Evolutionary conservation across 2,113 vertebrate species (phyloP).

Genomic region (Pionites leucogaster): DNA sequence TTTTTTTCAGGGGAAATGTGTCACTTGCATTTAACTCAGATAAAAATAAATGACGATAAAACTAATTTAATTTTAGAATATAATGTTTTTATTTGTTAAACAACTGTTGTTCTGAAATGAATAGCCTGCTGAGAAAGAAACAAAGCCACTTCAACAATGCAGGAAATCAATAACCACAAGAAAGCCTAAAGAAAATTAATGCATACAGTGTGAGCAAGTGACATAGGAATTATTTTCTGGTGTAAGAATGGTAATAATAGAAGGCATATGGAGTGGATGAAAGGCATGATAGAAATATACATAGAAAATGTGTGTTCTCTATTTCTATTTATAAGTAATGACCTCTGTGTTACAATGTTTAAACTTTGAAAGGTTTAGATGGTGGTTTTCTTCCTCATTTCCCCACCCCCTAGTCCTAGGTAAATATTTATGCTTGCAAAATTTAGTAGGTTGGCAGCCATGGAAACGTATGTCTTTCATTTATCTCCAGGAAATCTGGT

Average conservation of each 20-base stretch:
- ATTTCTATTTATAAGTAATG: conserved; percentile 57
- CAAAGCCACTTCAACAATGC: conserved; percentile 52
- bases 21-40: conserved; percentile 25
- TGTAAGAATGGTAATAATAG: conserved; percentile 46
- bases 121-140: conserved; percentile 41
- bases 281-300: background rate
- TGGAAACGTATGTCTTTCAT: conserved; percentile 44
- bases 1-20: background rate
- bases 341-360: conserved; percentile 23
- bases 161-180: conserved; percentile 66
- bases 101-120: conserved; percentile 61
- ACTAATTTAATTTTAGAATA: conserved; percentile 54
- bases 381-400: conserved; percentile 26
- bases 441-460: conserved; percentile 46
- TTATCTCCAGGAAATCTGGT: conserved; percentile 51
- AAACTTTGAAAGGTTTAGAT: conserved; percentile 43
- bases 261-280: conserved; percentile 28
- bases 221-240: conserved; percentile 50
- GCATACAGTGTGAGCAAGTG: conserved; percentile 25
- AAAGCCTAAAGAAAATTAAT: conserved; percentile 63
- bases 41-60: conserved; percentile 55
- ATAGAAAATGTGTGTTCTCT: background rate
- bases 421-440: conserved; percentile 69
- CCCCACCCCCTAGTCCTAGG: background rate
- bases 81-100: conserved; percentile 28